A percentile compares a stretch with the other conserved stretches of the same genome.
Evolutionary conservation across 2,797 vertebrate genomes (phyloP).

Genomic region (Microctenopoma lineatum): DNA sequence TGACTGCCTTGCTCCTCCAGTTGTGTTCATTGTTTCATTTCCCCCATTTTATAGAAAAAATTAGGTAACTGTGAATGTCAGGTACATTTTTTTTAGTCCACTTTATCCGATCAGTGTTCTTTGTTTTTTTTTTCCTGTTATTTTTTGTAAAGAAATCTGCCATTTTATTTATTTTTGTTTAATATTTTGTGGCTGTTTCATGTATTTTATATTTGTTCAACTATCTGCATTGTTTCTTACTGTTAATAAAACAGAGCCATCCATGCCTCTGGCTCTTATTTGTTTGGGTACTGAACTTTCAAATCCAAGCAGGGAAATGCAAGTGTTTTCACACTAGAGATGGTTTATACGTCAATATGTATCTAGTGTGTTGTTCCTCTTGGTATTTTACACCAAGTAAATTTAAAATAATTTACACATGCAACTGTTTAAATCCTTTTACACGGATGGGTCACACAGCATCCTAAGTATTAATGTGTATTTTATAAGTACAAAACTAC

Average conservation of each 20-base stretch:
- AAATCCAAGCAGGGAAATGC: background rate
- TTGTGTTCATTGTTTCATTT: slow-evolving; percentile 25
- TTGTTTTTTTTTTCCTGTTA: slow-evolving; percentile 72
- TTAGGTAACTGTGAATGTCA: slow-evolving; percentile 75
- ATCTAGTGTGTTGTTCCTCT: no score
- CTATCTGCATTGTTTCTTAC: slow-evolving; percentile 90
- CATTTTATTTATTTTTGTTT: slow-evolving; percentile 86
- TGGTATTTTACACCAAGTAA: background rate
- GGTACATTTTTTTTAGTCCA: slow-evolving; percentile 85
- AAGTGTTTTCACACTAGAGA: no score
- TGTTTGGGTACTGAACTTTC: background rate
- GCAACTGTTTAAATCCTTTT: slow-evolving; percentile 15
- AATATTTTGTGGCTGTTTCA: slow-evolving; percentile 91
- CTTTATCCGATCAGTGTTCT: slow-evolving; percentile 88
- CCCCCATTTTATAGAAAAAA: slow-evolving; percentile 49
- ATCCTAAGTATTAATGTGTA: background rate
- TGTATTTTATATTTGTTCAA: slow-evolving; percentile 91
- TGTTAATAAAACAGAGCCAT: slow-evolving; percentile 93
- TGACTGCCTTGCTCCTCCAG: slow-evolving; percentile 55
- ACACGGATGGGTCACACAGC: background rate
- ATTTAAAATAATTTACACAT: slow-evolving; percentile 17
- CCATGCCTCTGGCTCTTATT: slow-evolving; percentile 53
- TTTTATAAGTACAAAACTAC: background rate
- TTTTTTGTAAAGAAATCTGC: slow-evolving; percentile 87
- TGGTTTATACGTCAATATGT: no score